Evolutionary conservation across 2,797 vertebrate genomes (phyloP), one percentile per base, ranked within the genome.

Genomic region (Adelosebastes latens): DNA sequence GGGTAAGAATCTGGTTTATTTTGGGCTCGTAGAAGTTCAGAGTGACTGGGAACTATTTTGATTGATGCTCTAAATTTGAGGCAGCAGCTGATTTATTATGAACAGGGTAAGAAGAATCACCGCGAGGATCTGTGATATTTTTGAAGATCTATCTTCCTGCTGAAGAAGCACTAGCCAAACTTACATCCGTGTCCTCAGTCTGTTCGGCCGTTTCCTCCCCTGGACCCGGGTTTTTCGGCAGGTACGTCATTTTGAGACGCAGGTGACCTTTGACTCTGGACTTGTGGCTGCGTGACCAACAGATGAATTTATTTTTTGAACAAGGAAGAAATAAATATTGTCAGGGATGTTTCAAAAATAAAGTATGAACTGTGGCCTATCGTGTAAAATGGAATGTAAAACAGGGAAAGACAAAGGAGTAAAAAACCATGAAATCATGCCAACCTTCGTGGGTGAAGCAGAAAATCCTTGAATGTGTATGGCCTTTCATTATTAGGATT

Each of bases 381-480:
- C 0, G 75, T 4, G 66, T 72, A 68, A 69, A 78, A 81, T 83
- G 70, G 13, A 80, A 88, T 75, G 70, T 18, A 72, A 79, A 84
- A 79, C n/a, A 59, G 12, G 55, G 16, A 79, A 76, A 72, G 49
- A 81, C 20, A 81, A 82, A 67, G 27, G 22, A 75, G 34, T 58
- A 49, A 80, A 88, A 58, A 81, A 84, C 1, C 31, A 87, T 88
- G 78, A 82, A 79, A 86, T 67, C 52, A 91, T 77, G 95, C 96
- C 88, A 87, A 99, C 98, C 98, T 99, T 95, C 98, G 97, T 55
- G 98, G 98, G 86, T 99, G 98, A 96, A 99, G 97, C 90, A 99
- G 95, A 94, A 99, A 99, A 95, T 99, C 98, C 95, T 98, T 99
- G 95, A 98, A 99, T 12, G 98, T 98, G 92, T 97, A 99, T 75